These are phyloP conservation scores for Pachycephala philippinensis DNA, from an alignment of 2,113 vertebrate genomes.

Conservation along the genomic window DNA sequence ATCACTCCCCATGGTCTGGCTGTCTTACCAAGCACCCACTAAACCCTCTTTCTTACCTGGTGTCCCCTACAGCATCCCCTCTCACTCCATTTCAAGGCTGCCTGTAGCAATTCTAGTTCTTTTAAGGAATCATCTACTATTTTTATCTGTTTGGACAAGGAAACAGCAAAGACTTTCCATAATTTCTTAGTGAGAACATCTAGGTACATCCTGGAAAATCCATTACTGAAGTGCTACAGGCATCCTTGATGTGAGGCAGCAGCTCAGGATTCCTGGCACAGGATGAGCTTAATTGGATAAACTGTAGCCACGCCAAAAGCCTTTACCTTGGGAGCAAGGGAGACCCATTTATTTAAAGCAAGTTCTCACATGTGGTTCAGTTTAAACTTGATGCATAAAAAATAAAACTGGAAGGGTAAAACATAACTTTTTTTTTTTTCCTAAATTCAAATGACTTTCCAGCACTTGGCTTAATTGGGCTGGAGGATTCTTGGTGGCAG, in stretches of 20 bases:
- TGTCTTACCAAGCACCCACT: background rate
- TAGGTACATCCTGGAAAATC: constrained; percentile 20
- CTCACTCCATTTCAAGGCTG: background rate
- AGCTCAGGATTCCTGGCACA: background rate
- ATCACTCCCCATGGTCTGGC: fast-evolving
- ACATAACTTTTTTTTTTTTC: background rate
- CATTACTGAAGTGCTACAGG: background rate
- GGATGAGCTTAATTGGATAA: background rate
- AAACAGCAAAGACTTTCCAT: constrained; percentile 4
- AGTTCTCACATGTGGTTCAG: background rate
- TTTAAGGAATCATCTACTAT: background rate
- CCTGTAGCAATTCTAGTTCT: background rate
- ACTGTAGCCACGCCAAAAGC: constrained; percentile 10
- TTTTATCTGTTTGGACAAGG: background rate
- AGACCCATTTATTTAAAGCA: background rate
- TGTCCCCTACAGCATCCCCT: background rate
- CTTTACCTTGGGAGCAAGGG: background rate
- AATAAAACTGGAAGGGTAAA: background rate
- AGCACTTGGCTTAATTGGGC: background rate
- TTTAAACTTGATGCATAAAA: background rate
- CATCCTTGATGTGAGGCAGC: background rate
- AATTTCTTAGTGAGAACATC: background rate
- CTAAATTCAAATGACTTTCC: background rate
- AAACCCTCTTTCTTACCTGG: background rate
- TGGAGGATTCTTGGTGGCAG: background rate